These are phyloP conservation scores for Pseudochromis fuscus DNA, from an alignment of 2,797 vertebrate species.

Conservation along the genomic window DNA sequence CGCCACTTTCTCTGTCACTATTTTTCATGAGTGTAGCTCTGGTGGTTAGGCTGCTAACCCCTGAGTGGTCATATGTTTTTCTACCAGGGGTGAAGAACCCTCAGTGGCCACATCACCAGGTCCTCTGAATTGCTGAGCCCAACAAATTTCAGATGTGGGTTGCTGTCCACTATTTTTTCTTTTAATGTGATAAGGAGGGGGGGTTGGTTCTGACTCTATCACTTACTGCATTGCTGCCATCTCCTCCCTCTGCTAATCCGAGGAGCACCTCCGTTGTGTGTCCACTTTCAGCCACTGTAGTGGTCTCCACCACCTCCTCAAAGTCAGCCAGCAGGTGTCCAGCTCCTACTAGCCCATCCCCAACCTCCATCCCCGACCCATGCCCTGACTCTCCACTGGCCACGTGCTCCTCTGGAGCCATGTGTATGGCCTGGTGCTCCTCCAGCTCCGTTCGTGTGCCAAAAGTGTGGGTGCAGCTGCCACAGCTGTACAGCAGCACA, in stretches of 20 bases:
- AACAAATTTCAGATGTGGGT: neutral
- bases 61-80: too few relatives aligned
- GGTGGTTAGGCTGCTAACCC: neutral
- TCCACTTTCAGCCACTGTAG: slow-evolving; percentile 82
- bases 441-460: slow-evolving; percentile 87
- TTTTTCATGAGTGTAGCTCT: too few relatives aligned
- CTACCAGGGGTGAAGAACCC: too few relatives aligned
- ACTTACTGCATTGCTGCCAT: slow-evolving; percentile 75
- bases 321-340: slow-evolving; percentile 86
- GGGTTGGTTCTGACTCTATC: too few relatives aligned
- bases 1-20: too few relatives aligned
- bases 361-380: slow-evolving; percentile 73
- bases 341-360: slow-evolving; percentile 82
- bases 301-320: slow-evolving; percentile 89
- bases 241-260: slow-evolving; percentile 73
- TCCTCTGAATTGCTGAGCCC: neutral
- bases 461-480: slow-evolving; percentile 90
- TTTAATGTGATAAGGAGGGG: neutral
- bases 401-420: slow-evolving; percentile 65
- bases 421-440: slow-evolving; percentile 88
- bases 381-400: slow-evolving; percentile 55
- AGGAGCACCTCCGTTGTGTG: slow-evolving; percentile 83
- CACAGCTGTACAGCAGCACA: slow-evolving; percentile 89
- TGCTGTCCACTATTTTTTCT: neutral
- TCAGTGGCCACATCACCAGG: neutral